These are phyloP conservation scores for Imbricaverruca yamaguchii DNA, from an alignment of 2,888 invertebrate genomes.

Conservation along the genomic window DNA sequence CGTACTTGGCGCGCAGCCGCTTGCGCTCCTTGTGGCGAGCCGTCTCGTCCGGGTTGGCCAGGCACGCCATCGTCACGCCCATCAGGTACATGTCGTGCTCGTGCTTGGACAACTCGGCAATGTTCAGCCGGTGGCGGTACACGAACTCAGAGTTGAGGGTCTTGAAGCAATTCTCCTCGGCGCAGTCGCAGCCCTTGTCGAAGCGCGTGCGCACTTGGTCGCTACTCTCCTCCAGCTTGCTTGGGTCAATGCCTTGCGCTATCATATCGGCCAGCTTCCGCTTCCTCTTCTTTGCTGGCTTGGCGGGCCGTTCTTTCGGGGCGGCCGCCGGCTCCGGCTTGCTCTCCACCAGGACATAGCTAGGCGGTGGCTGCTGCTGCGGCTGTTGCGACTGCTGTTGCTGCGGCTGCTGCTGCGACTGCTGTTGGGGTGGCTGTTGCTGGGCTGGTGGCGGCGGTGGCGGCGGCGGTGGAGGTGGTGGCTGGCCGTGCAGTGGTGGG, in stretches of 20 bases:
- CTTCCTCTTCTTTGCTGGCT: conserved; percentile 34
- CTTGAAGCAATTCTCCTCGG: conserved; percentile 64
- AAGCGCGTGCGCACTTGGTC: conserved; percentile 59
- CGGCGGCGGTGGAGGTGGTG: background rate
- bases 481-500: background rate
- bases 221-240: conserved; percentile 62
- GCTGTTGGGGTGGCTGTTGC: background rate
- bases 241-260: conserved; percentile 50
- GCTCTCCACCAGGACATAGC: conserved; percentile 2
- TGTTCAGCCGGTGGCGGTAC: conserved; percentile 65
- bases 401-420: background rate
- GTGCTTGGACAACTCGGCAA: conserved; percentile 68
- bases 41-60: conserved; percentile 62
- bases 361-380: background rate
- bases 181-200: conserved; percentile 65
- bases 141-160: conserved; percentile 67
- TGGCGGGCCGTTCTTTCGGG: background rate
- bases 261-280: conserved; percentile 37
- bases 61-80: conserved; percentile 75
- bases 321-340: background rate
- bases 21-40: conserved; percentile 63
- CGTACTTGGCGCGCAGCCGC: conserved; percentile 64
- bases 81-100: conserved; percentile 78
- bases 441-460: no score
- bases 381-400: background rate